These are phyloP conservation scores for Proisotoma minuta DNA, from an alignment of 2,888 invertebrate species.

Conservation along the genomic window DNA sequence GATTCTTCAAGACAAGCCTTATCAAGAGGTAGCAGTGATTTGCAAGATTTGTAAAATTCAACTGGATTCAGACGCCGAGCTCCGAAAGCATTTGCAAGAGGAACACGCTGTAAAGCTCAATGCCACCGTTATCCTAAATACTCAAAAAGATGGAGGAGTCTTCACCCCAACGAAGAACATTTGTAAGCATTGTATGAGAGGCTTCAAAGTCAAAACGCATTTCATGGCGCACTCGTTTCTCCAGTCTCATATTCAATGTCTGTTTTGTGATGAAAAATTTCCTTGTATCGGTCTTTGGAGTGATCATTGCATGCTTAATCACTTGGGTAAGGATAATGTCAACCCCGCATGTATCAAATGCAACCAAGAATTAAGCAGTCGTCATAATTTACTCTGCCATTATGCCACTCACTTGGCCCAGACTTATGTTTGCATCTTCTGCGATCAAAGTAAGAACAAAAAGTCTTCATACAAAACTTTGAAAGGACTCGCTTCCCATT, in stretches of 20 bases:
- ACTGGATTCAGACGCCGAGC: background rate
- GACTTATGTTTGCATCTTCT: no score
- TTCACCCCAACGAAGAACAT: background rate
- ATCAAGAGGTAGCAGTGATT: no score
- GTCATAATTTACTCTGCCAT: background rate
- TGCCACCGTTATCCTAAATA: background rate
- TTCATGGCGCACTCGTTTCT: background rate
- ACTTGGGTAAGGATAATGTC: background rate
- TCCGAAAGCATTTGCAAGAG: background rate
- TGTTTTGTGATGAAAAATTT: background rate
- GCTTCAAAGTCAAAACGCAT: background rate
- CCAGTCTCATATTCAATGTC: background rate
- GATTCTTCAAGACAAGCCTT: no score
- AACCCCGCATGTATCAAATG: background rate
- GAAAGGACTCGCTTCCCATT: no score
- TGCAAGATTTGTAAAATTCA: background rate
- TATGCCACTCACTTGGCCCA: background rate
- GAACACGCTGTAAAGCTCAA: background rate
- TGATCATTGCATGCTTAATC: background rate
- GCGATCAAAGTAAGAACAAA: no score
- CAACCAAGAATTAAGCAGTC: background rate
- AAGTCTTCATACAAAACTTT: no score
- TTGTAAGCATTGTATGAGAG: background rate
- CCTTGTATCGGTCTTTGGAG: background rate
- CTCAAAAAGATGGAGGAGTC: background rate